Base-by-base conservation (phyloP, 2,113 vertebrate species). In the Sminthopsis crassicaudata region DNA sequence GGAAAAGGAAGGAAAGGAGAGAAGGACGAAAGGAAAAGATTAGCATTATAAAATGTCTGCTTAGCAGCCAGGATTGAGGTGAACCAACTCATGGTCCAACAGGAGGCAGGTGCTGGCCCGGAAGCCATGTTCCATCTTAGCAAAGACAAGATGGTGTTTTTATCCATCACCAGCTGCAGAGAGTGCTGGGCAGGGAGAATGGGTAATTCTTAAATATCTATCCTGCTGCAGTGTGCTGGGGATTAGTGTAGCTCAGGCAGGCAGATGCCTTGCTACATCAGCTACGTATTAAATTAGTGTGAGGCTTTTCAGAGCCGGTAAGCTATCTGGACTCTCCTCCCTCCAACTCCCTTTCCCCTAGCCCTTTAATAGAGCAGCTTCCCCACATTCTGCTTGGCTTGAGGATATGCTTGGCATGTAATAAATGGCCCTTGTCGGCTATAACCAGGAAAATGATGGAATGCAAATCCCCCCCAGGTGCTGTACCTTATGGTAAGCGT, bases 151-250 rank as follows among this genome's bases (percentile, higher is more conserved):
- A 84, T 42, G 67, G 36, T 84, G 36, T 84, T 84, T 76, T 84
- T 42, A 19, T 84, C 36, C 36, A n/a, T 84, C 36, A 84, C 36
- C 67, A 84, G 67, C 67, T 84, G 67, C 67, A 84, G 67, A 84
- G 67, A 67, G 60, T 67, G 60, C 36, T 67, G 12, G 30, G 36
- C 60, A 67, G 60, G 60, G 30, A 84, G n/a, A 84, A n/a, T 84
- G 67, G 67, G 36, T 84, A 84, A 84, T 84, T 84, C 67, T 84
- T 84, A 84, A 84, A 84, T 84, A 84, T 84, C 67, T 84, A 84
- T 84, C 67, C 16, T 84, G 67, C 67, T 84, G 67, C 67, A 84
- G 67, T 84, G 67, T 84, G 67, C 67, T 84, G 67, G 67, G 67
- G 67, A 84, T 84, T 84, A 84, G 67, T 36, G 67, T 0, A 84